Evolutionary conservation across 2,888 invertebrate species (phyloP), one percentile per base, ranked within the genome.

Genomic region (Agrenia bidenticulata): DNA sequence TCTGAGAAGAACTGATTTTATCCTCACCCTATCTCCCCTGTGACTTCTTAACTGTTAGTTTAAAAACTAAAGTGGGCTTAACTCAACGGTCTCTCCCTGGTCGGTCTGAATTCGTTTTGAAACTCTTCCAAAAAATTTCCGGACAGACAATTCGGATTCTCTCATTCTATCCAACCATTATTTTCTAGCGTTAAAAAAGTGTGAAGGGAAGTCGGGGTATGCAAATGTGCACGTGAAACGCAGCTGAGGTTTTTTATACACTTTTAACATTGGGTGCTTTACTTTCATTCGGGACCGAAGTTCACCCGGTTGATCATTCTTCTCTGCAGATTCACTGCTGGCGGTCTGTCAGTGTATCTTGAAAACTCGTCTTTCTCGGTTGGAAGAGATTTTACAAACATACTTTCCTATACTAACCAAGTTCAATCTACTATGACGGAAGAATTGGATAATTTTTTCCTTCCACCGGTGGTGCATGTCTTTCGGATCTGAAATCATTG

Each of bases 111-210:
- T 45, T 45, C 32, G 11, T 45, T 65, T 69, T 69, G 69, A 69
- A 63, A 57, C 65, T 53, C 54, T 50, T 69, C 69, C 69, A 69
- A 69, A 60, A 11, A 17, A 17, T 57, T 61, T 42, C 63, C 60
- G 63, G 61, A 63, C 54, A 63, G 65, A 63, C 65, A 69, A 66
- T 69, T 63, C 63, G 58, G 66, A 53, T 56, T 62, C 60, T 45
- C 19, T 19, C 45, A 45, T 45, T 45, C 45, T 45, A 45, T 5
- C 15, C 45, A n/a, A 45, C 45, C 19, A 45, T 19, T 19, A 5
- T 45, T 45, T n/a, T 45, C 45, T 45, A 5, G n/a, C 5, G 19
- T 45, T 45, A 45, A 15, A 15, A 15, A 45, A 45, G 45, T 5
- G 5, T 11, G 11, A 32, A 32, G 32, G 32, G 32, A 32, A 32